Conservation (phyloP, 2,888 invertebrate genomes). For the Axea sp. region DNA sequence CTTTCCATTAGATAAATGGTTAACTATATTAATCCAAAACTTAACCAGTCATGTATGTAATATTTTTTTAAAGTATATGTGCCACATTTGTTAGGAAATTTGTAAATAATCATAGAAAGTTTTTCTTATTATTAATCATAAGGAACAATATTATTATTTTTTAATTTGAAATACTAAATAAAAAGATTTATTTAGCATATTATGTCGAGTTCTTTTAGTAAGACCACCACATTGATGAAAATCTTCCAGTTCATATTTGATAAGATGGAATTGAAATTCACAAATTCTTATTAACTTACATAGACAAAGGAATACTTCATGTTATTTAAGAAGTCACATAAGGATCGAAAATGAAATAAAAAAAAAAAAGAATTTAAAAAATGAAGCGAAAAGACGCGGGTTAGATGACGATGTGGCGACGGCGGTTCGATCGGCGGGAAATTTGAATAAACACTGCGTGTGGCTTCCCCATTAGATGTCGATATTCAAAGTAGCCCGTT, state of each 20-base stretch:
- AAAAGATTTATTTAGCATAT: too few species aligned
- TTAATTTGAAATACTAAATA: too few species aligned
- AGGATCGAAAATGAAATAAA: neutral
- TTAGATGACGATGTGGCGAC: slow-evolving; percentile 36
- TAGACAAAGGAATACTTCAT: slow-evolving; percentile 20
- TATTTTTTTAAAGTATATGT: too few species aligned
- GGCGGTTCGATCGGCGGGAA: slow-evolving; percentile 51
- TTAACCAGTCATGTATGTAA: too few species aligned
- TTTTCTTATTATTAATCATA: too few species aligned
- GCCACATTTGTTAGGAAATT: too few species aligned
- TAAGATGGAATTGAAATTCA: slow-evolving; percentile 7
- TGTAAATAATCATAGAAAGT: too few species aligned
- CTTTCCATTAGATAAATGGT: too few species aligned
- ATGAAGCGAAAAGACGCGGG: slow-evolving; percentile 7
- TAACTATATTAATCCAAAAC: too few species aligned
- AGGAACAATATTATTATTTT: too few species aligned
- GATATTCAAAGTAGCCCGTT: slow-evolving; percentile 69
- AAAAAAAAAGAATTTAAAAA: slow-evolving; percentile 18
- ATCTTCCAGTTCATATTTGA: neutral
- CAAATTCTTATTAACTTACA: slow-evolving; percentile 30
- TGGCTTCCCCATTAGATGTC: slow-evolving; percentile 70
- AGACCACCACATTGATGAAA: neutral
- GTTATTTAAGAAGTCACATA: neutral
- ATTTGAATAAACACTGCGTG: slow-evolving; percentile 72
- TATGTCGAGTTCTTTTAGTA: too few species aligned